phyloP scores from a whole-genome alignment of 2,888 invertebrate genomes.

The Pristionchus exspectatus region DNA sequence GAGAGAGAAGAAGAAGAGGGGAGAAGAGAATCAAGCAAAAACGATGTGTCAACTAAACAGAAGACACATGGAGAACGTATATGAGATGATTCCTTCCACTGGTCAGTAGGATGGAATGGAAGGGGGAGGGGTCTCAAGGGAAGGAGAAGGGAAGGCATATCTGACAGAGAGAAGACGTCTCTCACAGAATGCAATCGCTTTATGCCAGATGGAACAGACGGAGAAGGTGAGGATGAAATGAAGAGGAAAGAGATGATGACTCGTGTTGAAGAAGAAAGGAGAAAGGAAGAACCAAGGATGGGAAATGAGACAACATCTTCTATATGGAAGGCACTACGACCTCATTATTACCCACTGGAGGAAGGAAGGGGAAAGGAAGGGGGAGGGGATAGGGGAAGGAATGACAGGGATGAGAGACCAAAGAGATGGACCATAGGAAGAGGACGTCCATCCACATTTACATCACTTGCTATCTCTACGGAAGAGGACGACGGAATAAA shows the following conservation, averaged over 20 bases:
- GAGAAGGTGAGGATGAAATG: constrained; percentile 7
- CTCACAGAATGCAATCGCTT: background rate
- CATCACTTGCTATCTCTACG: background rate
- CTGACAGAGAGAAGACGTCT: background rate
- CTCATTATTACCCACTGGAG: background rate
- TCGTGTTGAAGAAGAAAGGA: background rate
- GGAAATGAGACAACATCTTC: constrained; percentile 12
- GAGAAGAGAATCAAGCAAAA: background rate
- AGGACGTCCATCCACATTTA: background rate
- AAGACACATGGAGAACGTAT: no score
- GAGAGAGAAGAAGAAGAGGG: constrained; percentile 25
- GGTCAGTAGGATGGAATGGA: background rate
- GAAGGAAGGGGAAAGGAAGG: background rate
- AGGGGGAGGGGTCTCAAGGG: background rate
- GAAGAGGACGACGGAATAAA: background rate
- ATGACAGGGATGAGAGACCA: background rate
- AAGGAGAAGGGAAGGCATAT: background rate
- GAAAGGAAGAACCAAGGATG: background rate
- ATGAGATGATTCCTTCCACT: no score
- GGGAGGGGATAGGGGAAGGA: background rate
- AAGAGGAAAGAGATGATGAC: background rate
- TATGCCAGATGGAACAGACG: background rate
- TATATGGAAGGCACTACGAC: constrained; percentile 7
- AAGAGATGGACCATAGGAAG: background rate
- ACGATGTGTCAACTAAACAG: no score